Percentiles rank a stretch among this genome's conserved stretches.
Conservation (phyloP, 2,113 vertebrate genomes). For the Oryzias curvinotus region DNA sequence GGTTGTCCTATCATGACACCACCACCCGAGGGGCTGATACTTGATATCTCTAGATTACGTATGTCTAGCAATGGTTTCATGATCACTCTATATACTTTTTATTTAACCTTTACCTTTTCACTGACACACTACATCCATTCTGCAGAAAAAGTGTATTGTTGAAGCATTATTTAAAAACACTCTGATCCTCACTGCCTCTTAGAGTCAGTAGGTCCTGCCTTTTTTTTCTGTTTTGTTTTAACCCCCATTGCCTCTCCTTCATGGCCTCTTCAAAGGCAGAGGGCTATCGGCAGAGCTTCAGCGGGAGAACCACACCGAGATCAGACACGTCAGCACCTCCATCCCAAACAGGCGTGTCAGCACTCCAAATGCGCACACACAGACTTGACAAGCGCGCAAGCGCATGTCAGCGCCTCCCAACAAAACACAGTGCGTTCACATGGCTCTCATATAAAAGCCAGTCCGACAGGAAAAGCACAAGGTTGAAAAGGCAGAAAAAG, state of each 20-base stretch:
- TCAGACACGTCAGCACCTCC: constrained; percentile 64
- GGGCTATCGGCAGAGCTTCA: constrained; percentile 50
- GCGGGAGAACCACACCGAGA: constrained; percentile 39
- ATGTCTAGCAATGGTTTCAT: neutral
- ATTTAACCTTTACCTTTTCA: neutral
- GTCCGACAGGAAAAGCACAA: constrained; percentile 46
- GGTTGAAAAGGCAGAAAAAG: constrained; percentile 27
- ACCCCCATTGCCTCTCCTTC: neutral
- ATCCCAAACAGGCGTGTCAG: constrained; percentile 32
- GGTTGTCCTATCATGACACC: constrained; percentile 12
- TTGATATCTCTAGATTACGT: constrained; percentile 21
- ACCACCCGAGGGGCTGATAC: constrained; percentile 23
- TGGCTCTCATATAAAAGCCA: constrained; percentile 62
- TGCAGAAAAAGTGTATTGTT: neutral
- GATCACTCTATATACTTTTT: neutral
- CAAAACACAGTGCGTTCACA: constrained; percentile 22
- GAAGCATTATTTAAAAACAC: neutral
- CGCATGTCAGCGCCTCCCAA: constrained; percentile 46
- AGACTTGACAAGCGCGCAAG: constrained; percentile 13
- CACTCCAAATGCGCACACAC: constrained; percentile 33
- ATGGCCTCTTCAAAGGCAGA: constrained; percentile 54
- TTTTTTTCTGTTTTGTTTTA: neutral
- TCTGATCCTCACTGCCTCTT: constrained; percentile 2
- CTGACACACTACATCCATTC: neutral
- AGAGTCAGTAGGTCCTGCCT: neutral